phyloP scores from a whole-genome alignment of 2,797 vertebrate species.

The Betta splendens region DNA sequence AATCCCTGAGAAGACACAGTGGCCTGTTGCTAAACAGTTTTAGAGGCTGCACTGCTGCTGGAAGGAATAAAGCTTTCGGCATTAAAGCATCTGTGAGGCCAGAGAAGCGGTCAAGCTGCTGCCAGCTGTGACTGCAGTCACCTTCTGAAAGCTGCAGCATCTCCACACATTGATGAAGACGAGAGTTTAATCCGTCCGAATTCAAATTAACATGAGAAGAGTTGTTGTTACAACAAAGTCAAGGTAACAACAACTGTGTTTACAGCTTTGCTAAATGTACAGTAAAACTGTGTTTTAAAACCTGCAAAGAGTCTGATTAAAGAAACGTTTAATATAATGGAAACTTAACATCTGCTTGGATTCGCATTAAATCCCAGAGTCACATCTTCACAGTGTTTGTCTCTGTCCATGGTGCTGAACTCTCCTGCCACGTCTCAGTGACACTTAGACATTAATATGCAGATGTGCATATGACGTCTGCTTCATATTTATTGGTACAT shows the following conservation, averaged over 20 bases:
- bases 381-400: conserved; percentile 1
- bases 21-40: conserved; percentile 7
- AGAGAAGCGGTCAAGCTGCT: conserved; percentile 59
- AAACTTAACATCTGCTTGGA: neutral
- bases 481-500: too few relatives aligned
- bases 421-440: conserved; percentile 16
- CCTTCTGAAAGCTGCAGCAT: conserved; percentile 63
- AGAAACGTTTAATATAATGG: neutral
- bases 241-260: neutral
- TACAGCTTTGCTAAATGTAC: too few relatives aligned
- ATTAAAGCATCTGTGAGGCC: conserved; percentile 25
- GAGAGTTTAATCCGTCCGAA: conserved; percentile 5
- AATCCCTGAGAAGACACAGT: conserved; percentile 22
- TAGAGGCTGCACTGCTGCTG: conserved; percentile 11
- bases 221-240: neutral
- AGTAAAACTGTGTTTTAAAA: too few relatives aligned
- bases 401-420: conserved; percentile 43
- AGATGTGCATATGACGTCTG: too few relatives aligned
- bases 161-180: neutral
- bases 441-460: too few relatives aligned
- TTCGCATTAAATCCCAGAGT: neutral
- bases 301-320: neutral
- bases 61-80: conserved; percentile 25
- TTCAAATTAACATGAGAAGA: neutral
- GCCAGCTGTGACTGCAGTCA: conserved; percentile 66